Percentiles rank a stretch among this genome's conserved stretches.
phyloP scores from a whole-genome alignment of 2,888 invertebrate species.

The Callinectes sapidus region DNA sequence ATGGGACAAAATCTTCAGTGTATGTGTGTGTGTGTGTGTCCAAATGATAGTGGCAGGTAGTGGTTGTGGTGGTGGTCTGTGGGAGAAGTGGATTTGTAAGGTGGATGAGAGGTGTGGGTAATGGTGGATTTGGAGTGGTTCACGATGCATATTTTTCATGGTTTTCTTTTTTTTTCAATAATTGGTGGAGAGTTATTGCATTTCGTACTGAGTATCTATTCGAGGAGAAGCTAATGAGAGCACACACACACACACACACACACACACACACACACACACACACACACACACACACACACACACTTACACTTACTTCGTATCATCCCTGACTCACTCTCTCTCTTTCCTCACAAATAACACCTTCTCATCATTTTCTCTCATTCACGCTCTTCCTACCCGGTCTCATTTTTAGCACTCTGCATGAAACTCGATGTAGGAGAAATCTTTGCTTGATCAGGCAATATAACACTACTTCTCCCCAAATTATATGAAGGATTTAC shows the following conservation, averaged over 20 bases:
- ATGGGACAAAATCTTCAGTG: neutral
- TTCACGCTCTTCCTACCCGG: too few relatives aligned
- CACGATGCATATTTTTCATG: neutral
- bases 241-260: neutral
- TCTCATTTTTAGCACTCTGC: too few relatives aligned
- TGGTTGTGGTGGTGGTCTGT: neutral
- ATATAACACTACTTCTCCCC: too few relatives aligned
- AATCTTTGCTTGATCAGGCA: too few relatives aligned
- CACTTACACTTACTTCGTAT: neutral
- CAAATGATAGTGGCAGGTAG: neutral
- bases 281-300: neutral
- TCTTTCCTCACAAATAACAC: too few relatives aligned
- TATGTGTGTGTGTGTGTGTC: neutral
- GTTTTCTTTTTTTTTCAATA: neutral
- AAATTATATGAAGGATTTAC: too few relatives aligned
- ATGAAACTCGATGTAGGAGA: too few relatives aligned
- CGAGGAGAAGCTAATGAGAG: neutral
- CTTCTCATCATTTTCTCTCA: too few relatives aligned
- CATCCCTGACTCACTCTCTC: too few relatives aligned
- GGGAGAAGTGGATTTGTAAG: neutral
- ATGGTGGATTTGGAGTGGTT: neutral
- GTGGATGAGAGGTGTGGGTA: neutral
- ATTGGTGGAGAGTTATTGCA: neutral
- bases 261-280: neutral
- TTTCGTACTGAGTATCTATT: neutral